Evolutionary conservation across 2,888 invertebrate genomes (phyloP).

Genomic region (Autographa pulchrina): DNA sequence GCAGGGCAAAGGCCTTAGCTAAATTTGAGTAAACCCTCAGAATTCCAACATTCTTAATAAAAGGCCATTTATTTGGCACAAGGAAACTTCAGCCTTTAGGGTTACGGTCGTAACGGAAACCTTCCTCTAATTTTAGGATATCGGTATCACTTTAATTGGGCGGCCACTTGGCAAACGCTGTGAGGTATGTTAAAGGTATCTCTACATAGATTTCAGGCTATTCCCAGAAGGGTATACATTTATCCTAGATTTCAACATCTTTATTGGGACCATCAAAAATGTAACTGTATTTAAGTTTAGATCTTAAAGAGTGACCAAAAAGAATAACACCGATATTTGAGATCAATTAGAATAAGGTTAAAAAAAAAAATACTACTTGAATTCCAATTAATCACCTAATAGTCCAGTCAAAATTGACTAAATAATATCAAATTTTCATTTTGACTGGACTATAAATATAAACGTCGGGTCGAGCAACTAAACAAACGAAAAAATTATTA

Average conservation of each 20-base stretch:
- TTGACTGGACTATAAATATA: too few species aligned
- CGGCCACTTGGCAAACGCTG: background rate
- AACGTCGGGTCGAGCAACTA: background rate
- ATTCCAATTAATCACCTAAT: too few species aligned
- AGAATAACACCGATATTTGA: too few species aligned
- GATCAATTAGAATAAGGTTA: too few species aligned
- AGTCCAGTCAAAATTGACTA: too few species aligned
- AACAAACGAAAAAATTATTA: background rate
- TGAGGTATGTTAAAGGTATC: background rate
- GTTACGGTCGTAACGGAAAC: slow-evolving; percentile 1
- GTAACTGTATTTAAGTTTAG: too few species aligned
- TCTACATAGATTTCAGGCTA: background rate
- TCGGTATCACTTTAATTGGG: background rate
- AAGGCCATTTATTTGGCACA: background rate
- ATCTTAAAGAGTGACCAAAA: too few species aligned
- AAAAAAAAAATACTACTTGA: too few species aligned
- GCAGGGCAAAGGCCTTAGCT: background rate
- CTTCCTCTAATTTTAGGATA: slow-evolving; percentile 4
- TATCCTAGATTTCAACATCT: too few species aligned
- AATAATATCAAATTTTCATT: too few species aligned
- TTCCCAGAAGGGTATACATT: too few species aligned
- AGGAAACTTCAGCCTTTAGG: background rate
- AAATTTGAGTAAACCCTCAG: background rate
- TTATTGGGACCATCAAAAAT: too few species aligned
- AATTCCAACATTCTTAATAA: background rate